Evolutionary conservation across 1,140 invertebrate genomes (phyloP), one percentile per base, ranked within the genome.

Genomic region (Palaemon carinicauda): DNA sequence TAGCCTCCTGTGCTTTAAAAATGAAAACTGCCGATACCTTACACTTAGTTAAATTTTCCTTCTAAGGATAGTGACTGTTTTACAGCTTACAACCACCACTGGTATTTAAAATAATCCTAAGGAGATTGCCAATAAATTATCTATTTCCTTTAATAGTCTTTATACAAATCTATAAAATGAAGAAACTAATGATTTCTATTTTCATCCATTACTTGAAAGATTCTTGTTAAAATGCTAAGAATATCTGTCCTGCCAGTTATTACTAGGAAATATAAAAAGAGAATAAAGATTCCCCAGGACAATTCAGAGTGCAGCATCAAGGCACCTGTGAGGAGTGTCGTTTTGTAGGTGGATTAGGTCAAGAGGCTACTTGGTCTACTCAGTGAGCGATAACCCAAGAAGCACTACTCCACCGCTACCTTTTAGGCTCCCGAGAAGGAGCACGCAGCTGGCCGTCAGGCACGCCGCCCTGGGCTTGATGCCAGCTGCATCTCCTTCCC

Each of bases 361-460:
- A 74, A 73, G 56, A 71, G 82, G 52, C 71, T 83, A 83, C 73
- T 56, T 74, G 69, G 73, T 77, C 81, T 83, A 83, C 73, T 50
- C 73, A 73, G 71, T 83, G 73, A 75, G 82, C 82, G 31, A 52
- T 52, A 56, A 27, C 33, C 65, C 60, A 31, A 77, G 73, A 83
- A 81, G 73, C 52, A 53, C 82, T 83, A 83, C 54, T 24, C 82
- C 82, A 41, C 73, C 53, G 56, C 71, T 83, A 56, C 54, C 29
- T 21, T 31, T 14, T 75, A n/a, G 82, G 71, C 75, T 83, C 82
- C 53, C 29, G 19, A 71, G 82, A 65, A 77, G 82, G 82, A 82
- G 21, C 14, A 33, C 51, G 69, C 69, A n/a, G 65, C 53, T 41
- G n/a, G 27, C 53, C 17, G 19, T 71, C 71, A 27, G 71, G 31